Base-by-base conservation (phyloP, 2,888 invertebrate genomes). In the Harpagoxenus sublaevis region DNA sequence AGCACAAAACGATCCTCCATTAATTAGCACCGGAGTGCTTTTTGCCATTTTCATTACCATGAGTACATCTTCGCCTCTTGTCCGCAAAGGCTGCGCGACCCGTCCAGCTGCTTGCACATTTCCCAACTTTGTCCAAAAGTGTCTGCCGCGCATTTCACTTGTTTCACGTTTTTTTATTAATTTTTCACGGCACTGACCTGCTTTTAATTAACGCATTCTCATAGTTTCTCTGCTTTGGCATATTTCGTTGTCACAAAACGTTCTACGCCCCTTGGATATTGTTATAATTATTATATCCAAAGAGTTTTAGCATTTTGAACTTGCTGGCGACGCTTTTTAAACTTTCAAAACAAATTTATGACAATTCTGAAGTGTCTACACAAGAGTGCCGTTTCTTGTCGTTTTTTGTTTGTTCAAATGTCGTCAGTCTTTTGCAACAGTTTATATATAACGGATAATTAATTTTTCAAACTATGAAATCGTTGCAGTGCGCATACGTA, bases 21-120 rank as follows among this genome's bases (percentile, higher is more conserved):
- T 90, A 90, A 90, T 91, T 90, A 91, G 85, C 88, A 53, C 42
- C 53, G 68, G 84, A 90, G 88, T 90, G 90, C 89, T 90, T 90
- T 90, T 86, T 88, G 90, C 89, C 88, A 89, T 91, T 90, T 90
- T 89, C 91, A 90, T 91, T 90, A 87, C 74, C 87, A 79, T 75
- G 81, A 83, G 68, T 71, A 86, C 81, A 82, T 85, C 84, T 83
- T 81, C 79, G 83, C 62, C 57, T 84, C 62, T 83, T 75, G 85
- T 81, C 74, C 63, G 81, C 68, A 70, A 84, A 84, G 84, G 83
- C 84, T 65, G 88, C 65, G 78, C 84, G 83, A 85, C 81, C 84
- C 85, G 85, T 84, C 86, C 60, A 70, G 86, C 84, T 86, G 81
- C 87, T 85, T 78, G 85, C 84, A 82, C 87, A 79, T 88, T 90